Conservation (phyloP, 1,140 invertebrate species). For the Danaus plexippus region DNA sequence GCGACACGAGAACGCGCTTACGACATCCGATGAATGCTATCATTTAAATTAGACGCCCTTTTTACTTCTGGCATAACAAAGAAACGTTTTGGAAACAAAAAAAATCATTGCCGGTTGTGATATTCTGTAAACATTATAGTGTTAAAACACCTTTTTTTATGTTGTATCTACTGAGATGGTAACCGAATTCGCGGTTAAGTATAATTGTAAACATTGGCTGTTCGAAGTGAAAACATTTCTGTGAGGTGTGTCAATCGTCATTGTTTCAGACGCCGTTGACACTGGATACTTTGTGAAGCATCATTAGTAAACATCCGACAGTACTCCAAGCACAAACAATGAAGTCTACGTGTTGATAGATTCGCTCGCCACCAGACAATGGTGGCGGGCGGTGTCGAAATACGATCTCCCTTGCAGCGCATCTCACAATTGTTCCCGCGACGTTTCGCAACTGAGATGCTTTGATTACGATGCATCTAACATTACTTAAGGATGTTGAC, state of each 20-base stretch:
- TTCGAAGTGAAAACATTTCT: no score
- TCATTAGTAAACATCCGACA: conserved; percentile 26
- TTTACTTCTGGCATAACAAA: no score
- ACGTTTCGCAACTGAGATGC: conserved; percentile 7
- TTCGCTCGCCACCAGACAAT: conserved; percentile 27
- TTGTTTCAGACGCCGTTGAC: conserved; percentile 13
- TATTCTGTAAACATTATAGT: no score
- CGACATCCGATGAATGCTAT: conserved; percentile 1
- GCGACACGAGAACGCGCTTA: conserved; percentile 27
- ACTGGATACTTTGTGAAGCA: conserved; percentile 26
- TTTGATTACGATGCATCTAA: conserved; percentile 7
- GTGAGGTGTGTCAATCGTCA: no score
- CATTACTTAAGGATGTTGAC: neutral
- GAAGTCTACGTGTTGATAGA: conserved; percentile 26
- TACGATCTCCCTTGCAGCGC: conserved; percentile 24
- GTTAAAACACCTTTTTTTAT: no score
- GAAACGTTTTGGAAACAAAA: no score
- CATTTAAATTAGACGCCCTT: no score
- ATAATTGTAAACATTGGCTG: no score
- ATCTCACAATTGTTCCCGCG: conserved; percentile 18
- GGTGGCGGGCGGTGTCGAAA: conserved; percentile 38
- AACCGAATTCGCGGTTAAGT: no score
- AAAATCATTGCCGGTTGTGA: no score
- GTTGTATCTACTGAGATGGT: no score
- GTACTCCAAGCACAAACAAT: conserved; percentile 32